Percentiles rank a stretch among this genome's conserved stretches.
Evolutionary conservation across 2,888 invertebrate species (phyloP).

Genomic region (Diaphora mendica): DNA sequence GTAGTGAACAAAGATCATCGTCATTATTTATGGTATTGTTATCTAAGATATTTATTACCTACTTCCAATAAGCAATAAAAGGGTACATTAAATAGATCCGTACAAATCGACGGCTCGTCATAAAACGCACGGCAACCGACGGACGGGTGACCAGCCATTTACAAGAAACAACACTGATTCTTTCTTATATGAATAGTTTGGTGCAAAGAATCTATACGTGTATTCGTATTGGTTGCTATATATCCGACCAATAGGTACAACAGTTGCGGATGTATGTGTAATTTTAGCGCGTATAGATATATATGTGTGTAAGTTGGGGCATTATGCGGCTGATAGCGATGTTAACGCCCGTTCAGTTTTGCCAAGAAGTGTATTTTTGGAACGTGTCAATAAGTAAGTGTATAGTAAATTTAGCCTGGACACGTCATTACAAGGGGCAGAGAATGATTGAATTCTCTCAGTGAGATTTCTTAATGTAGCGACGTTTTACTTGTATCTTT

Average conservation of each 20-base stretch:
- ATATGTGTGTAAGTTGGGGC: constrained; percentile 67
- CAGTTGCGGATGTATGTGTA: constrained; percentile 53
- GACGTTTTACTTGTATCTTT: constrained; percentile 52
- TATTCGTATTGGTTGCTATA: constrained; percentile 25
- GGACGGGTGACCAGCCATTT: constrained; percentile 49
- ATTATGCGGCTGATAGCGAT: constrained; percentile 83
- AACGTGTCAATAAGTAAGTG: constrained; percentile 86
- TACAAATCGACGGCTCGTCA: constrained; percentile 29
- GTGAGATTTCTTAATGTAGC: constrained; percentile 54
- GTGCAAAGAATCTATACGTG: constrained; percentile 28
- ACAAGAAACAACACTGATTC: constrained; percentile 52
- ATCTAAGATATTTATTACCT: constrained; percentile 21
- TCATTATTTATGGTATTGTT: constrained; percentile 13
- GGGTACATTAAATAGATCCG: constrained; percentile 23
- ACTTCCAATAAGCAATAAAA: constrained; percentile 35
- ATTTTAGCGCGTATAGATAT: constrained; percentile 46
- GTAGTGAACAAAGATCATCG: background rate
- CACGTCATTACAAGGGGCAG: constrained; percentile 76
- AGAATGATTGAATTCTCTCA: constrained; percentile 75
- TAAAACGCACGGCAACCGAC: constrained; percentile 48
- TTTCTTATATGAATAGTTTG: constrained; percentile 44
- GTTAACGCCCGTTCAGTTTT: constrained; percentile 86
- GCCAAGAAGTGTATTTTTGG: constrained; percentile 86
- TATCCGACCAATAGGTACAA: constrained; percentile 43
- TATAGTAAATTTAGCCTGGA: constrained; percentile 82